Base-by-base conservation (phyloP, 1,140 invertebrate species). In the Brachionus koreanus region DNA sequence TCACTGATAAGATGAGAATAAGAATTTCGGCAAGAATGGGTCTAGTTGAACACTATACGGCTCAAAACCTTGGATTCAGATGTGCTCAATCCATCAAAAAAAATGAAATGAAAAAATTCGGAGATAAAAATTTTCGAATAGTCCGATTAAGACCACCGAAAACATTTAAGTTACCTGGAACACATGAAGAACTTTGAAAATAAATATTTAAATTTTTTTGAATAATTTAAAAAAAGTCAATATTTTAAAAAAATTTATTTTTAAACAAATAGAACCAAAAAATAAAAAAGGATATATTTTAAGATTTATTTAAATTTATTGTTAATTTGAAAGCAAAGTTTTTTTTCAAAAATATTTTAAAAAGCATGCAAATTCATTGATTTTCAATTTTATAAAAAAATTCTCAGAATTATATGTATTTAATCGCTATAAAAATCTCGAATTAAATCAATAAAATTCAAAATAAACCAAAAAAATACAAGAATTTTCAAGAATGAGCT, bases 41-140 rank as follows among this genome's bases (percentile, higher is more conserved):
- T 16, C 23, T 76, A 57, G 10, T 33, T 10, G 61, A 52, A 35
- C 39, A 82, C 52, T 85, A 84, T 72, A 83, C 82, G 2, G 84
- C 83, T 29, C 76, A 84, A 75, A 85, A 85, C 77, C 9, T 85
- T 16, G 84, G 84, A n/a, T 85, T 85, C 63, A 81, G 85, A 25
- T 85, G 85, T 67, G 83, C 74, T 7, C 82, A 82, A 19, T 25
- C 65, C 7, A 82, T 82, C 16, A 63, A 82, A 49, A 3, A 42
- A 61, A 35, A 9, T 12, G 76, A 79, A 35, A 57, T 23, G n/a
- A 57, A 0, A 19, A 39, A 57, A 13, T 57, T 57, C 35, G 16
- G 23, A 0, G 19, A 77, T 1, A 37, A 23, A 2, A 61, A 52
- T 35, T 77, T 77, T 37, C 43, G 52, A 5, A 46, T 77, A 35